phyloP scores from a whole-genome alignment of 2,888 invertebrate genomes.

The Lymantria monacha region DNA sequence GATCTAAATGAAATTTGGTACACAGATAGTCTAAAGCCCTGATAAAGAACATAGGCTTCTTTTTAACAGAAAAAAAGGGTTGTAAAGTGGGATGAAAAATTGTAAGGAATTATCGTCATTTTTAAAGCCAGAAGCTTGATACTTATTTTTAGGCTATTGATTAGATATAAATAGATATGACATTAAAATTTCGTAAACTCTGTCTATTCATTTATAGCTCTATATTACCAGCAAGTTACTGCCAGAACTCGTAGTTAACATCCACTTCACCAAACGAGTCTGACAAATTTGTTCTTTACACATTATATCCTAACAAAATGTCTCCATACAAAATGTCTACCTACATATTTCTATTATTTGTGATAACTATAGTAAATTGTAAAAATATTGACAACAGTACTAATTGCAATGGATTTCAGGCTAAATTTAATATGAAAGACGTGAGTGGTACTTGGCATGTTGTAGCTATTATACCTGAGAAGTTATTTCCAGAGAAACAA shows the following conservation, averaged over 20 bases:
- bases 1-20: too few species aligned
- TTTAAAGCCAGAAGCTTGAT: too few species aligned
- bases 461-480: slow-evolving; percentile 64
- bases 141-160: too few species aligned
- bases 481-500: slow-evolving; percentile 55
- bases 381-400: slow-evolving; percentile 34
- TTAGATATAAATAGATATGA: too few species aligned
- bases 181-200: too few species aligned
- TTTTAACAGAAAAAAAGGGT: too few species aligned
- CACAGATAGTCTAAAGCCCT: too few species aligned
- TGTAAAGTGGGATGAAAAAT: too few species aligned
- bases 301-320: too few species aligned
- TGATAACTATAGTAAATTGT: slow-evolving; percentile 31
- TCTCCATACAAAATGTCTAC: slow-evolving; percentile 37
- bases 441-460: slow-evolving; percentile 63
- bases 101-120: too few species aligned
- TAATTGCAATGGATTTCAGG: slow-evolving; percentile 54
- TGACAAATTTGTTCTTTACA: too few species aligned
- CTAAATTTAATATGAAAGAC: slow-evolving; percentile 53
- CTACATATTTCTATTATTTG: slow-evolving; percentile 24
- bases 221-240: neutral
- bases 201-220: neutral
- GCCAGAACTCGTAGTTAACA: neutral
- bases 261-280: neutral
- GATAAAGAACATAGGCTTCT: too few species aligned